phyloP scores from a whole-genome alignment of 2,888 invertebrate genomes.

The Archips crataeganus region DNA sequence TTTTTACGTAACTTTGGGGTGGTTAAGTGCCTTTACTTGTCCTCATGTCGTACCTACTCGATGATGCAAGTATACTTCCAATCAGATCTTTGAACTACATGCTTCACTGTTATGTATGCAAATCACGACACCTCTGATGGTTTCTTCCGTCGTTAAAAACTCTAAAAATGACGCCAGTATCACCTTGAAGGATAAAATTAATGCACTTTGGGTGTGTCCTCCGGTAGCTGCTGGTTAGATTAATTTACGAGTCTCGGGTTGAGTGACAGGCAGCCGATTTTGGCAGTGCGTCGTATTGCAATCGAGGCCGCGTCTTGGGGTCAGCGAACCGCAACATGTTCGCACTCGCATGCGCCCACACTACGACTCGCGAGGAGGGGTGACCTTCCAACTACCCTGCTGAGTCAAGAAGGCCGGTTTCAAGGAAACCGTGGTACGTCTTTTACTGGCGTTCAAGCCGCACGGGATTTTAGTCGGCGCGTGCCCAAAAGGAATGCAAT shows the following conservation, averaged over 20 bases:
- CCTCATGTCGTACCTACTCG: too few relatives aligned
- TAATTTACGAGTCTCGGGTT: conserved; percentile 44
- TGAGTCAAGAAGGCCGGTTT: conserved; percentile 45
- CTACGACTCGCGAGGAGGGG: conserved; percentile 44
- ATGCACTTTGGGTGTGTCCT: conserved; percentile 34
- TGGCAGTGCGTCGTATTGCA: conserved; percentile 50
- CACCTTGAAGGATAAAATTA: conserved; percentile 31
- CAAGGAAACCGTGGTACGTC: conserved; percentile 47
- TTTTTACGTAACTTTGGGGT: too few relatives aligned
- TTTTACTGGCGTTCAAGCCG: conserved; percentile 45
- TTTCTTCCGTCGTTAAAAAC: conserved; percentile 36
- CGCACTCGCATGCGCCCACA: conserved; percentile 60
- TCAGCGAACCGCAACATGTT: conserved; percentile 70
- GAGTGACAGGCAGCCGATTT: conserved; percentile 47
- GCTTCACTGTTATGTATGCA: conserved; percentile 22
- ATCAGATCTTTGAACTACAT: background rate
- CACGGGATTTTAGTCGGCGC: conserved; percentile 46
- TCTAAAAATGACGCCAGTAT: conserved; percentile 28
- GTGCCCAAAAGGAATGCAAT: conserved; percentile 47
- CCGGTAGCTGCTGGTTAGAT: conserved; percentile 26
- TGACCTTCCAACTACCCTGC: conserved; percentile 51
- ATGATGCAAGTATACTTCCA: too few relatives aligned
- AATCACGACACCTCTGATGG: conserved; percentile 27
- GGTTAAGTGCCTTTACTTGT: too few relatives aligned
- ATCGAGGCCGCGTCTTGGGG: conserved; percentile 60